Percentiles rank a stretch among this genome's conserved stretches.
Evolutionary conservation across 2,113 vertebrate genomes (phyloP).

Genomic region (Tupaia chinensis): DNA sequence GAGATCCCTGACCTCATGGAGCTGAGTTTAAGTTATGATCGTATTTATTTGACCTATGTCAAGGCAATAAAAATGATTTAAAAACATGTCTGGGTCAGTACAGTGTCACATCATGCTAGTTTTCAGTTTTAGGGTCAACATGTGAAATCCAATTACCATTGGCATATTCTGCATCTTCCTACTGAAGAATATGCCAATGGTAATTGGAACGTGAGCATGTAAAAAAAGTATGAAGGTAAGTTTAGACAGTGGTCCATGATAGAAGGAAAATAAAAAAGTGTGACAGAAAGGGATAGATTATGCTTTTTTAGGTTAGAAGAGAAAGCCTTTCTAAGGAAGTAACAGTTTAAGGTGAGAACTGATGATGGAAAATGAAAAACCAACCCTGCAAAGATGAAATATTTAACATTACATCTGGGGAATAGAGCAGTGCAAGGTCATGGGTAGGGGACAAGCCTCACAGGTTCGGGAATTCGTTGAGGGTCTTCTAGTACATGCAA

Average conservation of each 20-base stretch:
- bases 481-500: background rate
- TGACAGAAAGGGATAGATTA: background rate
- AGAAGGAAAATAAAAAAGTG: background rate
- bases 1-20: background rate
- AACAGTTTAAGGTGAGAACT: background rate
- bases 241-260: background rate
- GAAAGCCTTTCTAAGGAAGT: background rate
- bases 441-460: background rate
- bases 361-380: background rate
- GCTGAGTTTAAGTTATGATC: background rate
- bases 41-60: background rate
- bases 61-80: slow-evolving; percentile 7
- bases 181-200: background rate
- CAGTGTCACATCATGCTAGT: background rate
- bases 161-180: background rate
- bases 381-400: background rate
- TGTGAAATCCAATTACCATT: background rate
- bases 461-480: background rate
- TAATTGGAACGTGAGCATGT: background rate
- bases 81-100: background rate
- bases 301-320: background rate
- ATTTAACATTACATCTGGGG: background rate
- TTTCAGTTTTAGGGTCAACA: background rate
- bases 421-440: background rate
- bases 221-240: background rate